Evolutionary conservation across 2,113 vertebrate species (phyloP).

Genomic region (Chelonoidis abingdonii): DNA sequence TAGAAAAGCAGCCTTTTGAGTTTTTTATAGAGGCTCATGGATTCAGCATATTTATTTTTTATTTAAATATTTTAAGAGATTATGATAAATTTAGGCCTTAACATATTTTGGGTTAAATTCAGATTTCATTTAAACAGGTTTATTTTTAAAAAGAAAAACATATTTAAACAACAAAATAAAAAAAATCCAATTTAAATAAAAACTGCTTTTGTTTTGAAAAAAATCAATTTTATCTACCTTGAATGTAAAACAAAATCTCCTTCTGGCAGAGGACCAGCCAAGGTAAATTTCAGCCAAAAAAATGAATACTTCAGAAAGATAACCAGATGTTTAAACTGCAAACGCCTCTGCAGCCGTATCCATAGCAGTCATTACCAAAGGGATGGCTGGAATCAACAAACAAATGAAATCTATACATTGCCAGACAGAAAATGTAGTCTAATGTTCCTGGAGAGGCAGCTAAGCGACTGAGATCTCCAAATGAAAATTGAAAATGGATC

Average conservation of each 20-base stretch:
- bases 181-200: too few species aligned
- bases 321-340: not conserved
- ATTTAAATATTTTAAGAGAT: too few species aligned
- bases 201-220: too few species aligned
- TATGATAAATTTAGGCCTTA: not conserved
- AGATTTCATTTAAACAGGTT: too few species aligned
- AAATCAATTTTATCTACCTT: too few species aligned
- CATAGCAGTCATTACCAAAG: rapidly evolving
- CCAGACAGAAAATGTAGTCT: not conserved
- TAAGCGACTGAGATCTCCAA: slow-evolving; percentile 13
- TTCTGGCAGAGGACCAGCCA: not conserved
- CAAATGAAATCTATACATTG: not conserved
- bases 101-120: too few species aligned
- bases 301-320: not conserved
- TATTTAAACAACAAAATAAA: too few species aligned
- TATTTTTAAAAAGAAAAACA: too few species aligned
- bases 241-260: not conserved
- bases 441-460: not conserved
- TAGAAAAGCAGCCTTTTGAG: not conserved
- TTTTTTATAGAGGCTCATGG: too few species aligned
- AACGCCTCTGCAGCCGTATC: not conserved
- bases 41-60: too few species aligned
- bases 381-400: not conserved
- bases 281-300: not conserved
- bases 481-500: not conserved